A percentile compares a stretch with the other conserved stretches of the same genome.
phyloP scores from a whole-genome alignment of 2,888 invertebrate genomes.

The Epistrophella euchroma region DNA sequence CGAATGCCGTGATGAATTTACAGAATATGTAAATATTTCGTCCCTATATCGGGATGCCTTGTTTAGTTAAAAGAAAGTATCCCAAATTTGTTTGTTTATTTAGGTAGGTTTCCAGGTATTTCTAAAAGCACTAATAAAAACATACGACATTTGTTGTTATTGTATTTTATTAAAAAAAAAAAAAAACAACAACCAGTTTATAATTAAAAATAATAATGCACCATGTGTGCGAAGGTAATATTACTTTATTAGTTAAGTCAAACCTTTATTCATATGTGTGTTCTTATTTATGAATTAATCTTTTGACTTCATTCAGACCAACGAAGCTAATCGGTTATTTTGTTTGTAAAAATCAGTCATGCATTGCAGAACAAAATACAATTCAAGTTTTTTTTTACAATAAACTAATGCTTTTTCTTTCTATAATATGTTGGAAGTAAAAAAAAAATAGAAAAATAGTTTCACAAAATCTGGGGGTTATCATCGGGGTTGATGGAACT shows the following conservation, averaged over 20 bases:
- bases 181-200: background rate
- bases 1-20: too few relatives aligned
- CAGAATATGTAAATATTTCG: background rate
- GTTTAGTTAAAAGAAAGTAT: background rate
- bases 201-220: background rate
- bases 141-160: background rate
- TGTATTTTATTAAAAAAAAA: background rate
- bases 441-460: background rate
- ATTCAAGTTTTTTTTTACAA: background rate
- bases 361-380: too few relatives aligned
- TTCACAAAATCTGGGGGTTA: background rate
- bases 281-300: background rate
- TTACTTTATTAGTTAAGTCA: background rate
- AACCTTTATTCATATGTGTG: background rate
- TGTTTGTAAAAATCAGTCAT: background rate
- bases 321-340: constrained; percentile 16
- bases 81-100: background rate
- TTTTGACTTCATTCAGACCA: constrained; percentile 15
- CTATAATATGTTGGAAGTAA: background rate
- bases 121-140: background rate
- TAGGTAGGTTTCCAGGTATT: too few relatives aligned
- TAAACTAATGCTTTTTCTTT: background rate
- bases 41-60: background rate
- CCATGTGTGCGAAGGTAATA: background rate
- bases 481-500: constrained; percentile 4